phyloP scores from a whole-genome alignment of 37 sponge, comb jelly and placozoan genomes.

The Halisarca cf. caerulea region DNA sequence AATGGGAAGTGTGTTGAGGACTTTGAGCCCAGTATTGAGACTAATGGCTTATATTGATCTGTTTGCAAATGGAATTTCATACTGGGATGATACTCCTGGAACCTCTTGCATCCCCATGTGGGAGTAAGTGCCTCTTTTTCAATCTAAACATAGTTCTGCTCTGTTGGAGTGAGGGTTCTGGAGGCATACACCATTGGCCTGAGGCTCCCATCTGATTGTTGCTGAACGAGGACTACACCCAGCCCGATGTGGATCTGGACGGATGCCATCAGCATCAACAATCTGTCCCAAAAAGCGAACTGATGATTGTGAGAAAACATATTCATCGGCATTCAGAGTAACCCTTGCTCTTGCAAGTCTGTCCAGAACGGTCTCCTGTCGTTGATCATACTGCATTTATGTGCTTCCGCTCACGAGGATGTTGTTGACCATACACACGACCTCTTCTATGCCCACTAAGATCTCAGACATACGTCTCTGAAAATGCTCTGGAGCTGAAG shows the following conservation, averaged over 20 bases:
- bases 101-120: slow-evolving; percentile 34
- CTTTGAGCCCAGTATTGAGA: slow-evolving; percentile 52
- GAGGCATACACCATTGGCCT: slow-evolving; percentile 41
- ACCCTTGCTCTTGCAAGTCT: slow-evolving; percentile 1
- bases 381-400: slow-evolving; percentile 36
- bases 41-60: slow-evolving; percentile 36
- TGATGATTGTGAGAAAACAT: neutral
- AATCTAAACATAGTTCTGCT: slow-evolving; percentile 22
- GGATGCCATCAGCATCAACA: slow-evolving; percentile 17
- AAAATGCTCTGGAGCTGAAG: no score
- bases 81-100: slow-evolving; percentile 33
- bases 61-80: neutral
- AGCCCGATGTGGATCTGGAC: neutral
- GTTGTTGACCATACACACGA: slow-evolving; percentile 49
- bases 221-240: neutral
- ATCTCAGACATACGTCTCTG: no score
- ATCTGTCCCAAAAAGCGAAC: slow-evolving; percentile 38
- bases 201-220: neutral
- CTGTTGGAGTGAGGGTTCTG: slow-evolving; percentile 17
- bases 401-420: slow-evolving; percentile 23
- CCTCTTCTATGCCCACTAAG: no score
- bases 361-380: slow-evolving; percentile 24
- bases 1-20: slow-evolving; percentile 33
- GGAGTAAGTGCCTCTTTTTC: slow-evolving; percentile 35
- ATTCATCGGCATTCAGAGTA: slow-evolving; percentile 34